phyloP scores from a whole-genome alignment of 2,113 vertebrate species.

The Silurus glanis region DNA sequence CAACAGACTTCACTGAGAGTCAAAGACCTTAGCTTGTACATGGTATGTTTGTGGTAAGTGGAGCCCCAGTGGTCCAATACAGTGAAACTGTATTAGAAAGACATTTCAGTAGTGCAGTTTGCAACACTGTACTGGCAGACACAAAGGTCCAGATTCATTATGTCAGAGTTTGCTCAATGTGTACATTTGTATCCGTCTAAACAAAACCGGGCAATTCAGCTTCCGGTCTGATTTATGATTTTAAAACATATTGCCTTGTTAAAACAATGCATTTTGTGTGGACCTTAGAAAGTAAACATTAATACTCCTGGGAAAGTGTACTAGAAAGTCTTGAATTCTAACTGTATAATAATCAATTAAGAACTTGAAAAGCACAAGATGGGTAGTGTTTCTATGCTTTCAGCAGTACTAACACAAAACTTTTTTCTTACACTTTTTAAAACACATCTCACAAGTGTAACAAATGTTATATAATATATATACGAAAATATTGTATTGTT shows the following conservation, averaged over 20 bases:
- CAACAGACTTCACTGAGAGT: conserved; percentile 20
- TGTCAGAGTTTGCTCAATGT: neutral
- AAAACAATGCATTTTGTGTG: neutral
- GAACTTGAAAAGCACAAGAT: neutral
- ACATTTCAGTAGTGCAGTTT: conserved; percentile 53
- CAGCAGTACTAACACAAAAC: neutral
- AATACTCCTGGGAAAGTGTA: neutral
- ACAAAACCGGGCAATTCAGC: neutral
- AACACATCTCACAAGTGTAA: neutral
- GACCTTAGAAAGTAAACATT: conserved; percentile 5
- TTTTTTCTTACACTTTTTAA: neutral
- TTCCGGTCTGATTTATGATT: conserved; percentile 13
- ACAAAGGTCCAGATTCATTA: conserved; percentile 24
- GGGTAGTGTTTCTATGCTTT: neutral
- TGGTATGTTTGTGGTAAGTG: conserved; percentile 22
- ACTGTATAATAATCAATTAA: neutral
- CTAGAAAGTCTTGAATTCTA: neutral
- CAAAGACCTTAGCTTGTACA: conserved; percentile 20
- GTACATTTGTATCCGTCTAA: neutral
- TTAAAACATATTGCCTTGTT: conserved; percentile 11
- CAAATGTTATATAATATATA: too few relatives aligned
- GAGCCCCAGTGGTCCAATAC: conserved; percentile 55
- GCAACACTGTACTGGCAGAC: conserved; percentile 8
- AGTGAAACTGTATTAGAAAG: conserved; percentile 66
- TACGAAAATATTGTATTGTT: too few relatives aligned